phyloP scores from a whole-genome alignment of 2,888 invertebrate species.

The Eucriotettix oculatus region DNA sequence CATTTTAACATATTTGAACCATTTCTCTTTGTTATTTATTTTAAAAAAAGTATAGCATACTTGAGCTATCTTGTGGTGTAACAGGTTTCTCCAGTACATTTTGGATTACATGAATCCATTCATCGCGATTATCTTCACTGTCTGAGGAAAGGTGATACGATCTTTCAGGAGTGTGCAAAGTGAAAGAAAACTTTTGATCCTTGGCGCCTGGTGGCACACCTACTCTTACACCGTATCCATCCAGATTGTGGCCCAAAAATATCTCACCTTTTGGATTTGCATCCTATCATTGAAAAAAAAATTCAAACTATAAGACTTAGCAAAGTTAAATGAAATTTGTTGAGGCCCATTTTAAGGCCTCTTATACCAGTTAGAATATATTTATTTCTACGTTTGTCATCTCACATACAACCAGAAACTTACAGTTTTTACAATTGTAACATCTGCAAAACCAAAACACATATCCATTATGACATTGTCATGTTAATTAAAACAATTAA shows the following conservation, averaged over 20 bases:
- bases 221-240: constrained; percentile 56
- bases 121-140: constrained; percentile 56
- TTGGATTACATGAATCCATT: constrained; percentile 65
- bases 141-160: constrained; percentile 60
- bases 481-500: no score
- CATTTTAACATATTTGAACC: no score
- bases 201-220: constrained; percentile 50
- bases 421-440: no score
- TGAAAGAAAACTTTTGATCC: constrained; percentile 66
- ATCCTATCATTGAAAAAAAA: constrained; percentile 31
- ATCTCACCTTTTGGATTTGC: constrained; percentile 84
- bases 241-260: constrained; percentile 62
- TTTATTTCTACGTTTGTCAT: no score
- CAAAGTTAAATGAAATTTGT: no score
- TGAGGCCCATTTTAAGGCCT: no score
- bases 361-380: no score
- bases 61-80: constrained; percentile 59
- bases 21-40: no score
- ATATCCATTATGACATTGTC: no score
- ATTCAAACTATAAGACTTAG: background rate
- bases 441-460: no score
- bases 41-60: constrained; percentile 29
- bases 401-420: no score
- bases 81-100: constrained; percentile 56
- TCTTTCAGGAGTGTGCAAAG: constrained; percentile 63